phyloP scores from a whole-genome alignment of 2,797 vertebrate genomes.

The Tachyglossus aculeatus region DNA sequence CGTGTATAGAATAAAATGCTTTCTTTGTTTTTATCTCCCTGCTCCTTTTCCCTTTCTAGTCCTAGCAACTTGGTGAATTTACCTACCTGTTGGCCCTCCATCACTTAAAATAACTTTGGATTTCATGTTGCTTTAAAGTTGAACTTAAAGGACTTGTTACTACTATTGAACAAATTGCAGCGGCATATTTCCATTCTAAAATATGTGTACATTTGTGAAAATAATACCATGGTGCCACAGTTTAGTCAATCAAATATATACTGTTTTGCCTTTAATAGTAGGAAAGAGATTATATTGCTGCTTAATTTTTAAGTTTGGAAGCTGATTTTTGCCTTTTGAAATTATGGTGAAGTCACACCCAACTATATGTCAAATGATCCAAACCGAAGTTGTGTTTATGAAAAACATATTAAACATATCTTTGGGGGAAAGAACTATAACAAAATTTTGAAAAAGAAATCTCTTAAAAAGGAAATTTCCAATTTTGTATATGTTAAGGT shows the following conservation, averaged over 20 bases:
- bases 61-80: slow-evolving; percentile 67
- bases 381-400: too few relatives aligned
- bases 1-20: slow-evolving; percentile 76
- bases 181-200: slow-evolving; percentile 38
- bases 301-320: slow-evolving; percentile 42
- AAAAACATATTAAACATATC: too few relatives aligned
- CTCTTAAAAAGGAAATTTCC: too few relatives aligned
- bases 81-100: slow-evolving; percentile 58
- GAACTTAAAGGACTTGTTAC: slow-evolving; percentile 77
- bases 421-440: too few relatives aligned
- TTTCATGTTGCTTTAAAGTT: slow-evolving; percentile 75
- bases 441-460: too few relatives aligned
- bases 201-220: slow-evolving; percentile 34
- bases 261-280: slow-evolving; percentile 31
- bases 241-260: slow-evolving; percentile 28
- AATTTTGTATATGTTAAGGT: too few relatives aligned
- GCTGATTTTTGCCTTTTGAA: slow-evolving; percentile 64
- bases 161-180: slow-evolving; percentile 32
- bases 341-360: slow-evolving; percentile 50
- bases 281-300: slow-evolving; percentile 30
- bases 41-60: slow-evolving; percentile 54
- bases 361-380: too few relatives aligned
- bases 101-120: slow-evolving; percentile 66
- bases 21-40: slow-evolving; percentile 50
- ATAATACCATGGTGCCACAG: slow-evolving; percentile 25